Evolutionary conservation across 2,888 invertebrate genomes (phyloP).

Genomic region (Patella pellucida): DNA sequence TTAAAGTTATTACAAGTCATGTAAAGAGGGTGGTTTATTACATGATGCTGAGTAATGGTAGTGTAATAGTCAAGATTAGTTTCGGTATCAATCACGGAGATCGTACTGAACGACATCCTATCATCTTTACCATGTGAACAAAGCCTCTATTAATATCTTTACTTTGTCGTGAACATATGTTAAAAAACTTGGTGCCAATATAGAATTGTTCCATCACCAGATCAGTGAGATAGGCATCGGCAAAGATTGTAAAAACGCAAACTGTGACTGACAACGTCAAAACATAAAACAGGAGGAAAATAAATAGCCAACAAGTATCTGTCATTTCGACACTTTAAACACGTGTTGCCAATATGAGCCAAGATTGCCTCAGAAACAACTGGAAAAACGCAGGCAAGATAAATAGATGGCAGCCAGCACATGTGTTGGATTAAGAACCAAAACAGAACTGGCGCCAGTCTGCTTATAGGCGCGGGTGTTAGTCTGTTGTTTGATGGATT

Average conservation of each 20-base stretch:
- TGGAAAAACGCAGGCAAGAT: constrained; percentile 37
- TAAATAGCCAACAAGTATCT: constrained; percentile 31
- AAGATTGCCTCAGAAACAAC: constrained; percentile 21
- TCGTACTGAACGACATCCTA: too few species aligned
- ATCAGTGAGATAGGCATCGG: constrained; percentile 9
- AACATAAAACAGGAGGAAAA: constrained; percentile 21
- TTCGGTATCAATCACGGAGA: too few species aligned
- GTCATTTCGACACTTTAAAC: constrained; percentile 21
- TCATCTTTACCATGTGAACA: too few species aligned
- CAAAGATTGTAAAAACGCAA: constrained; percentile 19
- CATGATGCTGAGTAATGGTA: too few species aligned
- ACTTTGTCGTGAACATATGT: neutral
- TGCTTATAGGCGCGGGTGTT: constrained; percentile 42
- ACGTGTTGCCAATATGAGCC: constrained; percentile 39
- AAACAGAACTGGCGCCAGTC: constrained; percentile 55
- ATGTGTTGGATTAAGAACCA: constrained; percentile 55
- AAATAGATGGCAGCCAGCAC: constrained; percentile 45
- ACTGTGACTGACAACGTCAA: constrained; percentile 23
- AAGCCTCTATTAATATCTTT: neutral
- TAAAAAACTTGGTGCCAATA: constrained; percentile 5
- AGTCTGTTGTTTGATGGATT: constrained; percentile 38
- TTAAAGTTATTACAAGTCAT: too few species aligned
- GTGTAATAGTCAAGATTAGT: too few species aligned
- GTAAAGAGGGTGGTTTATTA: too few species aligned
- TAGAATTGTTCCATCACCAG: neutral